Evolutionary conservation across 2,113 vertebrate genomes (phyloP), one percentile per base, ranked within the genome.

Genomic region (Strix aluco): DNA sequence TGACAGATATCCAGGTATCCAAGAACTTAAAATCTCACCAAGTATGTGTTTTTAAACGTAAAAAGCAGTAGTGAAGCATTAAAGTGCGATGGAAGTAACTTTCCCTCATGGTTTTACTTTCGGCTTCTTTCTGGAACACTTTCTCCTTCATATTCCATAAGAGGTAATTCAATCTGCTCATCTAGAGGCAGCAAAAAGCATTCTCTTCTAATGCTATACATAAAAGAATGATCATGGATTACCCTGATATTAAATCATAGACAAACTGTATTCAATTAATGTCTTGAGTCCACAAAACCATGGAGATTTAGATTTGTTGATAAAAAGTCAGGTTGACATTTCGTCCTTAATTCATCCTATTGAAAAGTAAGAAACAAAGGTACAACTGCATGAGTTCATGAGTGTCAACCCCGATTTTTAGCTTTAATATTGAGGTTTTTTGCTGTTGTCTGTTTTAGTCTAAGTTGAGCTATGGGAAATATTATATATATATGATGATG

Each of bases 321-420:
- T 38, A 89, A 94, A 96, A 94, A 87, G 65, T 57, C 86, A 94
- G 52, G 73, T 54, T 81, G 77, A 65, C 49, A 79, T 86, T 67
- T 83, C 74, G 57, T 84, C 86, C 86, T 91, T 72, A 89, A 88
- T 57, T 95, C 54, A 90, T 51, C 40, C 82, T 59, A 44, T 34
- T 86, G 83, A 74, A 95, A 95, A 94, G 52, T 67, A 94, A 91
- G 73, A 94, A 94, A 91, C 36, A 91, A 93, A 94, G 81, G 91
- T 95, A 94, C 34, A 65, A 44, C 19, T 92, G 69, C 40, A 81
- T 46, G 72, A 93, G 36, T 86, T 92, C 90, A 59, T 78, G 79
- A 90, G 25, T 32, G 92, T 72, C 96, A 84, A 42, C 59, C 75
- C 40, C 49, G 32, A 94, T 95, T 95, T 92, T 81, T 79, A 87